These are phyloP conservation scores for Epinephelus fuscoguttatus DNA, from an alignment of 2,113 vertebrate genomes.

Conservation along the genomic window DNA sequence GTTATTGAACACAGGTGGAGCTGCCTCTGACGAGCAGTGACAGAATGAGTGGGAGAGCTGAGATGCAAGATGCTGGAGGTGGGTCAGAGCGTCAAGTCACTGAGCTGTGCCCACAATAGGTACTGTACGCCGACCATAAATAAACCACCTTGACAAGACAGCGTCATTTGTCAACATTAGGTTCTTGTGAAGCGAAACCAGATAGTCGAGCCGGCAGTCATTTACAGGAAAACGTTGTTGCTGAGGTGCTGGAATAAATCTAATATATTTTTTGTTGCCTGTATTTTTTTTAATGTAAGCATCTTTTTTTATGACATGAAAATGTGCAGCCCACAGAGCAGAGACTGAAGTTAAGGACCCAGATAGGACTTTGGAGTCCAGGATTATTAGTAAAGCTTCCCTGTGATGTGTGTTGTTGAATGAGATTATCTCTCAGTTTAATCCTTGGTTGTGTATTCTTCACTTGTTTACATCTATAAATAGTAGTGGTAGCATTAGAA, in stretches of 20 bases:
- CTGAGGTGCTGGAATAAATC: slow-evolving; percentile 44
- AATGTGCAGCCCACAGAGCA: slow-evolving; percentile 5
- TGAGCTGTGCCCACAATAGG: slow-evolving; percentile 51
- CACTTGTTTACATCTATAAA: slow-evolving; percentile 62
- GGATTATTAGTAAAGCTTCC: slow-evolving; percentile 63
- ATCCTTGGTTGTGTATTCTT: slow-evolving; percentile 52
- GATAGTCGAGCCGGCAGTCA: slow-evolving; percentile 36
- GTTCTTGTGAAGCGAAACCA: slow-evolving; percentile 43
- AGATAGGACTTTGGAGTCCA: slow-evolving; percentile 26
- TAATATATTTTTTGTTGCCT: neutral
- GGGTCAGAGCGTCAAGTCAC: slow-evolving; percentile 56
- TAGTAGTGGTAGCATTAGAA: slow-evolving; percentile 26
- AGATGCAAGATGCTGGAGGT: slow-evolving; percentile 49
- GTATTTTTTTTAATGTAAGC: slow-evolving; percentile 6
- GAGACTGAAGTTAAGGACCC: slow-evolving; percentile 5
- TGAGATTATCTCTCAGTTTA: slow-evolving; percentile 66
- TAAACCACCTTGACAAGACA: slow-evolving; percentile 69
- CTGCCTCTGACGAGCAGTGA: slow-evolving; percentile 15
- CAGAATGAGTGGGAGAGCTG: slow-evolving; percentile 30
- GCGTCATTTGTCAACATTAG: slow-evolving; percentile 70
- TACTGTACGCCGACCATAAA: slow-evolving; percentile 56
- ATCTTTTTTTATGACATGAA: neutral
- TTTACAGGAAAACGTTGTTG: slow-evolving; percentile 51
- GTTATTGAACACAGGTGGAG: slow-evolving; percentile 28
- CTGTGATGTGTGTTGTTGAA: slow-evolving; percentile 41